These are phyloP conservation scores for Acrocyrtus sp. DNA, from an alignment of 2,888 invertebrate species.

Conservation along the genomic window DNA sequence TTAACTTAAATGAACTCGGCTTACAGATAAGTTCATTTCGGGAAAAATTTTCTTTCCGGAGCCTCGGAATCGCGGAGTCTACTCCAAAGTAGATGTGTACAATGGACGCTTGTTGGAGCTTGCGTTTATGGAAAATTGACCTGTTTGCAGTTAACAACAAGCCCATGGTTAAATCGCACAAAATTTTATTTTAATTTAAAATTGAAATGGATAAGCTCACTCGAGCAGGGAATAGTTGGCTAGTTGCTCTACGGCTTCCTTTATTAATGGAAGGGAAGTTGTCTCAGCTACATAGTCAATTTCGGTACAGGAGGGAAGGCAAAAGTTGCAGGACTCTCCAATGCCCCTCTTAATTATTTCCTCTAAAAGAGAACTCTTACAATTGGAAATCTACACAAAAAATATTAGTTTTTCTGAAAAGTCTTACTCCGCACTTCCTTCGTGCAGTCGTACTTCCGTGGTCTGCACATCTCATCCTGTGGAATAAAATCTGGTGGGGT, in stretches of 20 bases:
- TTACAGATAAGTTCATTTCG: constrained; percentile 54
- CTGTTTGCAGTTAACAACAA: too few relatives aligned
- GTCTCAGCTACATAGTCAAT: constrained; percentile 40
- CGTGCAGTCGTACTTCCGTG: constrained; percentile 39
- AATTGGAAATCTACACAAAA: background rate
- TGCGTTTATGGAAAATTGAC: too few relatives aligned
- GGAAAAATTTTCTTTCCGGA: constrained; percentile 51
- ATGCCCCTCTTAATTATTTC: constrained; percentile 25
- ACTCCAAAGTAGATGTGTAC: constrained; percentile 53
- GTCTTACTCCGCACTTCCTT: constrained; percentile 51
- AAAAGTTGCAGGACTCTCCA: constrained; percentile 14
- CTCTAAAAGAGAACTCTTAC: constrained; percentile 11
- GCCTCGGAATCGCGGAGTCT: constrained; percentile 47
- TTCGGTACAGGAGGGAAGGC: constrained; percentile 53
- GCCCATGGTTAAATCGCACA: too few relatives aligned
- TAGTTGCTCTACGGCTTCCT: background rate
- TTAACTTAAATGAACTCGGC: too few relatives aligned
- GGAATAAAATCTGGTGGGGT: too few relatives aligned
- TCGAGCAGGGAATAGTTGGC: too few relatives aligned
- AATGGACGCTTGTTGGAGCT: constrained; percentile 49
- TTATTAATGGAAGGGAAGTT: constrained; percentile 5
- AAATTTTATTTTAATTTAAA: too few relatives aligned
- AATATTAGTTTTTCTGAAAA: background rate
- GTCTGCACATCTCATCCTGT: constrained; percentile 12
- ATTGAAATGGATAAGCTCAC: too few relatives aligned